These are phyloP conservation scores for Bettongia penicillata DNA, from an alignment of 2,113 vertebrate genomes.

Conservation along the genomic window DNA sequence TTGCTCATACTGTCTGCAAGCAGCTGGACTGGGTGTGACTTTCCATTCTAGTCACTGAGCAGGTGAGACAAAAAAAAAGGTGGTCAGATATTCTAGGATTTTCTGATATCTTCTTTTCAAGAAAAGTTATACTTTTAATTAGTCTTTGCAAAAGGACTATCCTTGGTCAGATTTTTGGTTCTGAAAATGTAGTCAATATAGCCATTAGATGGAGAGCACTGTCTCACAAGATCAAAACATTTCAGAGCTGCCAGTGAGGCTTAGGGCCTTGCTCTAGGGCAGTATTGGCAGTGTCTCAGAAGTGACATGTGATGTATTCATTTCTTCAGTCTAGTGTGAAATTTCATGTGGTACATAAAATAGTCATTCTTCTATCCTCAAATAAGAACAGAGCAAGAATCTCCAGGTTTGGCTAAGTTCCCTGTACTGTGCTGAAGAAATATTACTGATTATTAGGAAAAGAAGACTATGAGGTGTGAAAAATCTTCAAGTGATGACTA, in stretches of 20 bases:
- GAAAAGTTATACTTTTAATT: background rate
- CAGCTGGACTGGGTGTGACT: background rate
- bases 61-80: background rate
- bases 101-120: background rate
- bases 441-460: background rate
- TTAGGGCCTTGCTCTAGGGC: background rate
- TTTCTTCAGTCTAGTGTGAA: background rate
- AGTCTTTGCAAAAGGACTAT: background rate
- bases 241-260: background rate
- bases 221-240: background rate
- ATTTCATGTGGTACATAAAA: background rate
- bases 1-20: background rate
- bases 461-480: background rate
- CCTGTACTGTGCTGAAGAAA: background rate
- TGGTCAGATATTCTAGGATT: background rate
- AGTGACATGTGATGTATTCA: background rate
- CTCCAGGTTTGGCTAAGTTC: background rate
- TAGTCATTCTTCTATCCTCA: background rate
- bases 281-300: background rate
- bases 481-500: background rate
- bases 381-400: background rate
- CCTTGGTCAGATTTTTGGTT: background rate
- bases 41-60: background rate
- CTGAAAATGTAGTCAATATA: background rate
- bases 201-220: background rate